Conservation (phyloP, 2,113 vertebrate species). For the Galbula dea region DNA sequence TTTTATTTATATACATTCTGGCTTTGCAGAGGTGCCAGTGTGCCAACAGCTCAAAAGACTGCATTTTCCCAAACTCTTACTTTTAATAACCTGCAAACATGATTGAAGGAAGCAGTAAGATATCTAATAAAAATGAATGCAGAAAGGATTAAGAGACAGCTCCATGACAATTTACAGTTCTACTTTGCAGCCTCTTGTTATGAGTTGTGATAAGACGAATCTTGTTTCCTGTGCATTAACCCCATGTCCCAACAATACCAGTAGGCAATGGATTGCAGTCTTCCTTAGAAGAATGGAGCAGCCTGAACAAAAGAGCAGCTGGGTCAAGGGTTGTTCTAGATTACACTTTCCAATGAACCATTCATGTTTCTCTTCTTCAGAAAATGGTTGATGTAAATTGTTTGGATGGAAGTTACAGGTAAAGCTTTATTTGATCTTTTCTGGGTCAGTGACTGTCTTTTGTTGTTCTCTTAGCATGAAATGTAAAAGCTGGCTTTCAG, state of each 20-base stretch:
- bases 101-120: conserved; percentile 52
- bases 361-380: neutral
- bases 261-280: neutral
- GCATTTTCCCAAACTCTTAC: conserved; percentile 32
- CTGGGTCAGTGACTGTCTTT: neutral
- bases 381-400: neutral
- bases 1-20: conserved; percentile 5
- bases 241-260: neutral
- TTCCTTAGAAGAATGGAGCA: neutral
- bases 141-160: conserved; percentile 45
- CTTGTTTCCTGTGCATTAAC: conserved; percentile 58
- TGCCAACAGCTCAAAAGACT: conserved; percentile 37
- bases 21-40: neutral
- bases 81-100: conserved; percentile 48
- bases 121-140: conserved; percentile 52
- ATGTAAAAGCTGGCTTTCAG: neutral
- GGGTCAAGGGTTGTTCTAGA: neutral
- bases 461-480: neutral
- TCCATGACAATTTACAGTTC: conserved; percentile 28
- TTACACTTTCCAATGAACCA: neutral
- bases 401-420: neutral
- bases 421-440: conserved; percentile 1
- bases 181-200: conserved; percentile 7
- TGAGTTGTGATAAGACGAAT: conserved; percentile 32
- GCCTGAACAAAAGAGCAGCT: neutral